These are phyloP conservation scores for Leptoteleia sp. DNA, from an alignment of 1,140 invertebrate genomes.

Conservation along the genomic window DNA sequence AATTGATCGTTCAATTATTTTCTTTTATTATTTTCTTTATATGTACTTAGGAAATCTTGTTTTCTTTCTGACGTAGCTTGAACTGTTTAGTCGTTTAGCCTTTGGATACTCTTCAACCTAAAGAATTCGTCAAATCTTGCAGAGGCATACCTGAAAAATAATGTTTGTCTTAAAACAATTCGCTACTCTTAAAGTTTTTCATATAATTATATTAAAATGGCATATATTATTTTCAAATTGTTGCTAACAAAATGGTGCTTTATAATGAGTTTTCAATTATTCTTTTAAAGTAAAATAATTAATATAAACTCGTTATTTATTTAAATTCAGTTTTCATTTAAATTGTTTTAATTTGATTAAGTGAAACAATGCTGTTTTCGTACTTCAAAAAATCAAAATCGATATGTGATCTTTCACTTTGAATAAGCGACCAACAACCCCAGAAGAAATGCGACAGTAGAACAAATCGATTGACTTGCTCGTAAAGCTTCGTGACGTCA, in stretches of 20 bases:
- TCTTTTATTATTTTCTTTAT: neutral
- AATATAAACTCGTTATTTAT: too few species aligned
- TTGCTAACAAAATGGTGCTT: too few species aligned
- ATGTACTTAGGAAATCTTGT: conserved; percentile 32
- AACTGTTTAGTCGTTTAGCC: conserved; percentile 15
- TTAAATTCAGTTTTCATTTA: too few species aligned
- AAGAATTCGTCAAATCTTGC: conserved; percentile 86
- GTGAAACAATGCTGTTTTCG: too few species aligned
- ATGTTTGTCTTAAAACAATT: too few species aligned
- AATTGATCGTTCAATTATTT: conserved; percentile 24
- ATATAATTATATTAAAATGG: neutral
- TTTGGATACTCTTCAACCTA: conserved; percentile 76
- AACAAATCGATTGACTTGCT: conserved; percentile 90
- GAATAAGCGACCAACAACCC: conserved; percentile 95
- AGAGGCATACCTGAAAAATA: conserved; percentile 84
- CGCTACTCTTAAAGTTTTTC: conserved; percentile 52
- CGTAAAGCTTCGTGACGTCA: conserved; percentile 87
- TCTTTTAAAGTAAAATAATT: too few species aligned
- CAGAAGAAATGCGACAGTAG: conserved; percentile 94
- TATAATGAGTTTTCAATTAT: too few species aligned
- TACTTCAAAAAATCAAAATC: conserved; percentile 97
- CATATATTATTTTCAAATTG: neutral
- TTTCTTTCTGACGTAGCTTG: conserved; percentile 28
- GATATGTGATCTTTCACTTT: conserved; percentile 93
- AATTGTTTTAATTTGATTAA: too few species aligned